Conservation (phyloP, 2,888 invertebrate genomes). For the Horisme vitalbata region DNA sequence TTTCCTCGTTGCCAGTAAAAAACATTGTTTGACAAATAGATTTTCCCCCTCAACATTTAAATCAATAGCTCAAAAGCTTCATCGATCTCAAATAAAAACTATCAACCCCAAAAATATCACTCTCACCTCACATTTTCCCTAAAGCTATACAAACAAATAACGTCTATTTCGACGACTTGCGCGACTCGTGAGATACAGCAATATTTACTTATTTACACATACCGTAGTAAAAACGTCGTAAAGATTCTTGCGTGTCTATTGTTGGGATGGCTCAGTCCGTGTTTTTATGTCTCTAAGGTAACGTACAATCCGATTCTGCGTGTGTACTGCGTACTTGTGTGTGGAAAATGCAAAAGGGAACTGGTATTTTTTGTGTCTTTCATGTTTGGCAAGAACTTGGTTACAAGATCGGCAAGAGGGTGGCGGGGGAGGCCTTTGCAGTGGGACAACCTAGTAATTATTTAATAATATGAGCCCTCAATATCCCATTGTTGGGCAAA, state of each 20-base stretch:
- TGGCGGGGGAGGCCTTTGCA: too few relatives aligned
- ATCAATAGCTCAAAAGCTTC: background rate
- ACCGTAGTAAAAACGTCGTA: constrained; percentile 56
- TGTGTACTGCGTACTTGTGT: constrained; percentile 30
- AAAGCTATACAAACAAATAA: constrained; percentile 22
- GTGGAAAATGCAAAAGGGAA: too few relatives aligned
- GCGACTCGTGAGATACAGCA: constrained; percentile 24
- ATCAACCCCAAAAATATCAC: constrained; percentile 11
- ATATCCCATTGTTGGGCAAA: too few relatives aligned
- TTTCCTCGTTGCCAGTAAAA: too few relatives aligned
- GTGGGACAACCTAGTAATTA: too few relatives aligned
- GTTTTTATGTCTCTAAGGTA: constrained; percentile 48
- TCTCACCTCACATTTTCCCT: constrained; percentile 15
- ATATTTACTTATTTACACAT: constrained; percentile 54
- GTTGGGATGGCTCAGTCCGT: constrained; percentile 43
- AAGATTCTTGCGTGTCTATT: constrained; percentile 55
- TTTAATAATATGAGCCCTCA: too few relatives aligned
- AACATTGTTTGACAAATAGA: too few relatives aligned
- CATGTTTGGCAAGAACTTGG: too few relatives aligned
- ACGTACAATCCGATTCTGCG: constrained; percentile 38
- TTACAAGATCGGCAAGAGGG: too few relatives aligned
- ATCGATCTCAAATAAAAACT: constrained; percentile 3
- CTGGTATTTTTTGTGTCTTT: too few relatives aligned
- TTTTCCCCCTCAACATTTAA: background rate
- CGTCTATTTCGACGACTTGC: constrained; percentile 24